Base-by-base conservation (phyloP, 2,113 vertebrate species). In the Corydoras sp. region DNA sequence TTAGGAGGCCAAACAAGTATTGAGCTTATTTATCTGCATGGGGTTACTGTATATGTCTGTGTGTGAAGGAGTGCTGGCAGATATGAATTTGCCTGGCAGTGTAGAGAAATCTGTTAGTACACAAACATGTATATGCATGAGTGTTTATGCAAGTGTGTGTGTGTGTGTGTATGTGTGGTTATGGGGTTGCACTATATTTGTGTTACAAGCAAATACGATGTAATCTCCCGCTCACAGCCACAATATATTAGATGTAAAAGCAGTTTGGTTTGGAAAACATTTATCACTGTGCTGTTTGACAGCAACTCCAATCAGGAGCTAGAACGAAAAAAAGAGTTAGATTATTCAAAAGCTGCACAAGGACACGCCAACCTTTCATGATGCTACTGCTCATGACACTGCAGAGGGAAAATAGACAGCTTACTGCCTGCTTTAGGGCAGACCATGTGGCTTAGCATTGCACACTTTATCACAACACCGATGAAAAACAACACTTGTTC, bases 281-380 rank as follows among this genome's bases (percentile, higher is more conserved):
- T 85, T 81, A 79, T 86, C 80, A 83, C 76, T 63, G 63, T 75
- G 71, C 73, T 71, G 70, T 73, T 75, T 79, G 80, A 83, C 82
- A 86, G 81, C 73, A 70, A 68, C 81, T 85, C 72, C 68, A 86
- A 87, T 88, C 84, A 89, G 71, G 43, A 53, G 12, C 61, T 55
- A 18, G 64, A 73, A 74, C 67, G 18, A 65, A 72, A 75, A 31
- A 65, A 72, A 75, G 54, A 67, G 63, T 54, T 58, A 82, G 79
- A 84, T 87, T 85, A 88, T 87, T 85, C 82, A 84, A 82, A 81
- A 78, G 78, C 80, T 75, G 80, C 78, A 77, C 86, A 89, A 89
- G 87, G 86, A 83, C 86, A 81, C 58, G 83, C 73, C 84, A 82
- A 86, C 86, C 85, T 86, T 85, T 83, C 81, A 76, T 62, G 76